Evolutionary conservation across 2,113 vertebrate genomes (phyloP), one percentile per base, ranked within the genome.

Genomic region (Anseranas semipalmata): DNA sequence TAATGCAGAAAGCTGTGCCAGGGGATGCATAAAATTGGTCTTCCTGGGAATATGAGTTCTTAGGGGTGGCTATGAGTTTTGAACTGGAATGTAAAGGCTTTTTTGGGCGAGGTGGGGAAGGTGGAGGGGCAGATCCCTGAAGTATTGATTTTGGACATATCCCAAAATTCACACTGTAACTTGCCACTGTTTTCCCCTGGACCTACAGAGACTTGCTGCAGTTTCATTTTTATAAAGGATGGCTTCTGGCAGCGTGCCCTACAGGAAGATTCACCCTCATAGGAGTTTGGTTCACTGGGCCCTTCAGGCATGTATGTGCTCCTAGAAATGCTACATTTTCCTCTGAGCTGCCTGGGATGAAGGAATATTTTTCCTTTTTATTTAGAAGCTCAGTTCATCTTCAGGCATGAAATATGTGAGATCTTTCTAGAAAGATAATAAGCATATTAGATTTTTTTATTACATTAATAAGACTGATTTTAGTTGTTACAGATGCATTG

Each of bases 221-320:
- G 82, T 55, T 95, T 63, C 50, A 14, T 92, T 74, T 94, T 85
- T 35, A 46, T 52, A 92, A 88, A 86, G 71, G 32, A 83, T 86
- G 65, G 87, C 60, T 92, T 87, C 93, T 81, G 85, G 87, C 74
- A 91, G 62, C n/a, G 50, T 1, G 2, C n/a, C 68, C 37, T 80
- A 24, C 74, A 85, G 87, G 85, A 91, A 95, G 82, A 70, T 16
- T 73, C 41, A 66, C 56, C 82, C 79, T 76, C 37, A 80, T 20
- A 73, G n/a, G 63, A 78, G 39, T 73, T 59, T 70, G 45, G 63
- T 66, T 91, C 63, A 66, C 50, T 72, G 58, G 53, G 59, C n/a
- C 67, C 70, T 87, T 93, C 85, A 55, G 71, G 67, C 56, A 80
- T 82, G 62, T 55, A 60, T 79, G 65, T 73, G 28, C 70, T 92